phyloP scores from a whole-genome alignment of 2,888 invertebrate genomes.

The Dryobotodes eremita region DNA sequence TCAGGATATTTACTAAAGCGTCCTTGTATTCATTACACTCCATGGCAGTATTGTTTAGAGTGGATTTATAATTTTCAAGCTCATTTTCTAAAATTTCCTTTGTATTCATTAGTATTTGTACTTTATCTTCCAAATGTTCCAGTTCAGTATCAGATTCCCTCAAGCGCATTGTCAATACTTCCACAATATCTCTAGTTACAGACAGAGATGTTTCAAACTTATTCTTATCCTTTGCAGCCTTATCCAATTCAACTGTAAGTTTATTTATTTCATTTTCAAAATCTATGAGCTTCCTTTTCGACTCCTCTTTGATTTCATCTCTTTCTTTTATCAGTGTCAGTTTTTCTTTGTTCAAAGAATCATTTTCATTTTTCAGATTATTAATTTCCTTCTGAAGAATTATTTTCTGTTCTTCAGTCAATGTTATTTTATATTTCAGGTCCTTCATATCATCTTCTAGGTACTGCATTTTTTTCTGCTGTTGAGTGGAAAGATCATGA shows the following conservation, averaged over 20 bases:
- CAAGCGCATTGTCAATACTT: constrained; percentile 90
- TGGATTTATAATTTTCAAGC: constrained; percentile 80
- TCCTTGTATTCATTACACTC: constrained; percentile 89
- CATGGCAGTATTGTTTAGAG: constrained; percentile 79
- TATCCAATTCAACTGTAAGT: constrained; percentile 85
- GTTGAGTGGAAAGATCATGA: constrained; percentile 82
- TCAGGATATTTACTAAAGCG: constrained; percentile 86
- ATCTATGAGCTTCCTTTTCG: constrained; percentile 81
- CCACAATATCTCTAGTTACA: constrained; percentile 90
- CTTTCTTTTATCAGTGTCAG: constrained; percentile 74
- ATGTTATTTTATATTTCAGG: constrained; percentile 77
- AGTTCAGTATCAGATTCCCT: constrained; percentile 91
- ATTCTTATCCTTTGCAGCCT: constrained; percentile 87
- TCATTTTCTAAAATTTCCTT: constrained; percentile 84
- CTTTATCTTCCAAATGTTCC: constrained; percentile 88
- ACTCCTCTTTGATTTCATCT: constrained; percentile 81
- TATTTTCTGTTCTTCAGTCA: constrained; percentile 80
- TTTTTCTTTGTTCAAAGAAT: constrained; percentile 77
- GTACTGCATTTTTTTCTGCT: constrained; percentile 79
- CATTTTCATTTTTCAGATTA: constrained; percentile 78
- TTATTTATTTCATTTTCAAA: constrained; percentile 86
- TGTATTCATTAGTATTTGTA: constrained; percentile 77
- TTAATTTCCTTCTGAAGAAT: constrained; percentile 79
- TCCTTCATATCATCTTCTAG: constrained; percentile 83
- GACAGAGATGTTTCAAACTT: constrained; percentile 91